Base-by-base conservation (phyloP, 1,140 invertebrate genomes). In the Eueides isabella region DNA sequence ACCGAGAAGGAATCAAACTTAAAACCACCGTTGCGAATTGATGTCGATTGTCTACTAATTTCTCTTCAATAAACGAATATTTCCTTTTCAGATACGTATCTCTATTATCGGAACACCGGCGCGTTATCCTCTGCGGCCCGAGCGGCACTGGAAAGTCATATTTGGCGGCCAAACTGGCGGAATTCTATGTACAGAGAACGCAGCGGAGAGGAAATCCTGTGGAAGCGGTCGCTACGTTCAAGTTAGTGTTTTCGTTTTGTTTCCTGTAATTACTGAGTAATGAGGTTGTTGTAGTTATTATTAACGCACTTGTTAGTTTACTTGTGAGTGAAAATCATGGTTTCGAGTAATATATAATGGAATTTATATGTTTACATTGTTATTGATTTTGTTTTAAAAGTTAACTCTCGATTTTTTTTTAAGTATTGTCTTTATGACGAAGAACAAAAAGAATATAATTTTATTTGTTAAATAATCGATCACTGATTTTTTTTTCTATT, bases 131-230 rank as follows among this genome's bases (percentile, higher is more conserved):
- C 2, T 99, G 98, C 94, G 99, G 99, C 0, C 98, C 98, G 2
- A 98, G 97, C 85, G 99, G 98, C 33, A 99, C 98, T 0, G 99
- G 99, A 6, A 99, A 99, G 91, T 98, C 98, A 5, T 99, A 99
- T 86, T 93, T 99, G 48, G 98, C 98, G 3, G 97, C 97, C n/a
- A 98, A 98, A 89, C 92, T 99, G 19, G 98, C 98, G 0, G 97
- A 98, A 88, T 98, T 98, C 86, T 95, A 99, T 76, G 97, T 97
- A 78, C 90, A 96, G 78, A 93, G 95, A 75, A 94, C 92, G 29
- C 91, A 95, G 71, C 94, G 95, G 2, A 89, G 94, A 87, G 95
- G 94, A 80, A 96, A 95, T 93, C 95, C 94, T 63, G 95, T 96
- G 0, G 96, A 97, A 87, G 96, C 97, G 31, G 96, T 98, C 29